phyloP scores from a whole-genome alignment of 2,888 invertebrate genomes.

The Tenthredo notha region DNA sequence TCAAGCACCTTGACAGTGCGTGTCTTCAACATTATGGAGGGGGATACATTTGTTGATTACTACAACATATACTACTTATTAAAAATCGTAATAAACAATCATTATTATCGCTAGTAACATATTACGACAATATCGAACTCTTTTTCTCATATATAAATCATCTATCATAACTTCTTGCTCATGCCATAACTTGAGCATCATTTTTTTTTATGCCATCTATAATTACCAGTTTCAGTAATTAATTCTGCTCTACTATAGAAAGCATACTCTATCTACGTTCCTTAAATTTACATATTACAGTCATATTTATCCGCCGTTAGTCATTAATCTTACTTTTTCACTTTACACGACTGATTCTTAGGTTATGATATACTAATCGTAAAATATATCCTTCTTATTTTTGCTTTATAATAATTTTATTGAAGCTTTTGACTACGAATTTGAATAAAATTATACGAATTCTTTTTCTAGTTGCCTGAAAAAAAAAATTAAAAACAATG shows the following conservation, averaged over 20 bases:
- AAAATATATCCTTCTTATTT: neutral
- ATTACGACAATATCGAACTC: neutral
- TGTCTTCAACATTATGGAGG: constrained; percentile 4
- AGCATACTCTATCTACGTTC: neutral
- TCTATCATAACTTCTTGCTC: neutral
- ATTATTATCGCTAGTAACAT: neutral
- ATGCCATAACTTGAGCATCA: neutral
- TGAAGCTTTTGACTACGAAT: neutral
- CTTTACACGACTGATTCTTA: neutral
- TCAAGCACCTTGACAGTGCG: constrained; percentile 1
- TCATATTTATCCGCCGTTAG: neutral
- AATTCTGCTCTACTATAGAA: neutral
- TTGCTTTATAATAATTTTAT: neutral
- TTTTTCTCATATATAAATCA: neutral
- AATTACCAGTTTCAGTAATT: neutral
- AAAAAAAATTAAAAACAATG: neutral
- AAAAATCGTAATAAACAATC: neutral
- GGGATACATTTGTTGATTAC: constrained; percentile 23
- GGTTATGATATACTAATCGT: constrained; percentile 15
- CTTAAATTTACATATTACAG: neutral
- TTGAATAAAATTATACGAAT: neutral
- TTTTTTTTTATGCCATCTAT: neutral
- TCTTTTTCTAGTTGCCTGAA: neutral
- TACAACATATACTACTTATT: neutral
- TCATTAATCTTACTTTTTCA: neutral